A percentile compares a stretch with the other conserved stretches of the same genome.
These are phyloP conservation scores for Lanistes nyassanus DNA, from an alignment of 1,140 invertebrate species.

Conservation along the genomic window DNA sequence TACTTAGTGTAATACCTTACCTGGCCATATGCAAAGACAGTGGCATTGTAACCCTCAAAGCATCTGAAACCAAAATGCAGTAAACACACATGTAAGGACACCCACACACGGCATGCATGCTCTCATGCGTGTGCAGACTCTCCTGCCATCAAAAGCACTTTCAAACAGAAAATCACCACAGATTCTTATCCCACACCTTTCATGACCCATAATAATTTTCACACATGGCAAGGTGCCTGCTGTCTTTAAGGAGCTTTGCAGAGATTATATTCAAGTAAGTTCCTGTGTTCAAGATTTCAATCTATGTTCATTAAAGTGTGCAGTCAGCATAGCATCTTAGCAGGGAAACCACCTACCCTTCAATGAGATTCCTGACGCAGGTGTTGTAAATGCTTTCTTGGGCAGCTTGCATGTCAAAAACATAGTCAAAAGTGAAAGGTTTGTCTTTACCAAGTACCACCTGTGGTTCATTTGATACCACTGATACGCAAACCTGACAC, in stretches of 20 bases:
- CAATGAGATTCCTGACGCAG: conserved; percentile 80
- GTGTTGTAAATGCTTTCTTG: conserved; percentile 83
- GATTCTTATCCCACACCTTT: background rate
- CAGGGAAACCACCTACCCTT: conserved; percentile 61
- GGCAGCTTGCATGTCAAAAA: conserved; percentile 77
- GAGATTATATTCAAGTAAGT: too few relatives aligned
- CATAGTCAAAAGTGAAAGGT: conserved; percentile 89
- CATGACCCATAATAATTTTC: too few relatives aligned
- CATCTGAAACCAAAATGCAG: conserved; percentile 56
- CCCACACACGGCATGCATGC: background rate
- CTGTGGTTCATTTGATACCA: conserved; percentile 80
- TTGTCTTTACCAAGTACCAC: conserved; percentile 70
- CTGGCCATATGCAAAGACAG: conserved; percentile 71
- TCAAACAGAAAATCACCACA: background rate
- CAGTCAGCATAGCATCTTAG: too few relatives aligned
- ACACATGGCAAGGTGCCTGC: too few relatives aligned
- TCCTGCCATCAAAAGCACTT: background rate
- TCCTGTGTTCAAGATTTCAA: too few relatives aligned
- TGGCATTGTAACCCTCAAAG: conserved; percentile 71
- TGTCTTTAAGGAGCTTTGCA: too few relatives aligned
- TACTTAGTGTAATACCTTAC: conserved; percentile 47
- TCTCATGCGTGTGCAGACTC: background rate
- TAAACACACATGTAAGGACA: background rate
- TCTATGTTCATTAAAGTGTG: too few relatives aligned
- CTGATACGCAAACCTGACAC: conserved; percentile 91